Conservation (phyloP, 2,113 vertebrate genomes). For the Forbesichthys agassizii region DNA sequence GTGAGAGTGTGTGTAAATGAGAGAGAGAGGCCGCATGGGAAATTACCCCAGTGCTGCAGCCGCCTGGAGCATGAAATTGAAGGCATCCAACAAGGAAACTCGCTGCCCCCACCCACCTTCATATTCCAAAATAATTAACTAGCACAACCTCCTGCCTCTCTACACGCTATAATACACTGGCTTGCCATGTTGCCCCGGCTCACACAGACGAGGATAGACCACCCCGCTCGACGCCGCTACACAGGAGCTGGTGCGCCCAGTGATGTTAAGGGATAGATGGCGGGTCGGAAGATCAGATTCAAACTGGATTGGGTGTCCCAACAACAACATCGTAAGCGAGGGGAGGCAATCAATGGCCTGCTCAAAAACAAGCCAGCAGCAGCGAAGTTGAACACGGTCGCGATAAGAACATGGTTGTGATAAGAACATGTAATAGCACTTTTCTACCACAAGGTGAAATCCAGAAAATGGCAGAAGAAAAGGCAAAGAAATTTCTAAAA, state of each 20-base stretch:
- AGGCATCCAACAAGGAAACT: constrained; percentile 68
- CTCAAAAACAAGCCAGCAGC: no score
- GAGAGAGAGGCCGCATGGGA: constrained; percentile 69
- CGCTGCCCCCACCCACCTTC: constrained; percentile 61
- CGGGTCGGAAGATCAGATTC: background rate
- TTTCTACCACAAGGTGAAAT: no score
- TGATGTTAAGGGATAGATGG: constrained; percentile 7
- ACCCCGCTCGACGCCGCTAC: constrained; percentile 5
- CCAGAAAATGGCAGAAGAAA: no score
- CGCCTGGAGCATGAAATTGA: constrained; percentile 83
- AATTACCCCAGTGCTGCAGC: constrained; percentile 67
- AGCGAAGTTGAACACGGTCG: no score
- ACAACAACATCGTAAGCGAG: no score
- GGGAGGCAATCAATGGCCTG: no score
- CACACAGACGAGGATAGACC: constrained; percentile 8
- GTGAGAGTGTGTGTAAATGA: background rate
- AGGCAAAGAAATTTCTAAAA: no score
- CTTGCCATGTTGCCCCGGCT: constrained; percentile 48
- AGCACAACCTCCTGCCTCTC: constrained; percentile 49
- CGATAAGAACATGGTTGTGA: no score
- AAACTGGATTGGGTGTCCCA: background rate
- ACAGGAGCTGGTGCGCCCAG: constrained; percentile 27
- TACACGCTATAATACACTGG: constrained; percentile 41
- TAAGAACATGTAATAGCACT: no score
- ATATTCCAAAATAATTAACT: constrained; percentile 77